phyloP scores from a whole-genome alignment of 2,113 vertebrate genomes.

The Anolis carolinensis region DNA sequence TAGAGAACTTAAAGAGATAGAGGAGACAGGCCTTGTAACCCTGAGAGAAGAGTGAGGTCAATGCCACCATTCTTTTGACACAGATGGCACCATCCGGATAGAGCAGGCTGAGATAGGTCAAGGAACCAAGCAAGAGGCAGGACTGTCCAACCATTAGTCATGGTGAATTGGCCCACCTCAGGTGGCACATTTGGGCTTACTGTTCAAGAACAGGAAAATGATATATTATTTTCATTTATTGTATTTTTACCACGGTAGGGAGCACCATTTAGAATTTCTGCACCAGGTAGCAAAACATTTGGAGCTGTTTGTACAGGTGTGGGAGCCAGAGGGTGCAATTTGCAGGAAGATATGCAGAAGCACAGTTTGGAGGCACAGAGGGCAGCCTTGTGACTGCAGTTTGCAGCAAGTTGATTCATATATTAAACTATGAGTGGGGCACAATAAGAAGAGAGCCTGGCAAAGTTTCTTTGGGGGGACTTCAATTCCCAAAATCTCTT shows the following conservation, averaged over 20 bases:
- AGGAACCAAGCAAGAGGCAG: not conserved
- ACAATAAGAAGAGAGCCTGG: no score
- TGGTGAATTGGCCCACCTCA: not conserved
- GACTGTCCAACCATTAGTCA: not conserved
- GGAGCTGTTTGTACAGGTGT: not conserved
- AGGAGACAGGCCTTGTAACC: not conserved
- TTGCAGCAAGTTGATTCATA: not conserved
- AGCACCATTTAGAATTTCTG: not conserved
- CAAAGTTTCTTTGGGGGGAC: no score
- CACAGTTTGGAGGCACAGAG: not conserved
- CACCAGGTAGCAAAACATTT: not conserved
- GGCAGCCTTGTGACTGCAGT: not conserved
- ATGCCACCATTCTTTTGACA: not conserved
- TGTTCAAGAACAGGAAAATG: not conserved
- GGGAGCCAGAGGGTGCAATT: not conserved
- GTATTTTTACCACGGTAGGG: not conserved
- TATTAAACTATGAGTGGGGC: not conserved
- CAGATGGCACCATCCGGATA: not conserved
- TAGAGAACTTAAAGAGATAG: not conserved
- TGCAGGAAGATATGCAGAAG: not conserved
- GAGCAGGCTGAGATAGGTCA: not conserved
- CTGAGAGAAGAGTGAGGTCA: not conserved
- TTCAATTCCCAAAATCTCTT: no score
- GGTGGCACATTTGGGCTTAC: not conserved
- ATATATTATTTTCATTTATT: not conserved